Base-by-base conservation (phyloP, 1,140 invertebrate species). In the Onthophagus taurus region DNA sequence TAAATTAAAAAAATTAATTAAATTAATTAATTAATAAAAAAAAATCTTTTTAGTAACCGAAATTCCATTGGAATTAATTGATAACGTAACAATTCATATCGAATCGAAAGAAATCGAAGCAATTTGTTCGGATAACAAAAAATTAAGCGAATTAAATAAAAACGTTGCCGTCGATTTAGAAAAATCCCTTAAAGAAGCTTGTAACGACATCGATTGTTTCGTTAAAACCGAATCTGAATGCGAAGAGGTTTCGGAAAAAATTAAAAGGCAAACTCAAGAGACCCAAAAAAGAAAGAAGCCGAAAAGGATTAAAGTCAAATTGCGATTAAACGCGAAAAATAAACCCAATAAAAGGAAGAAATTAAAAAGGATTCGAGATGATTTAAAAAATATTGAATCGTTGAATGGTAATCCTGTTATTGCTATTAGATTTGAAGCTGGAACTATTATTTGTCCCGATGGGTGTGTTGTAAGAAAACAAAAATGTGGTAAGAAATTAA, bases 141-240 rank as follows among this genome's bases (percentile, higher is more conserved):
- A 19, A 42, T 34, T 1, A 14, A 34, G 35, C 1, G 21, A 44
- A 34, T 37, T 44, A 29, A 29, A 37, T 16, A 19, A 44, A 13
- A 35, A 44, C 2, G 33, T 17, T 9, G 26, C n/a, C 2, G 20
- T 36, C 4, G 23, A 35, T 26, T 12, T 44, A 2, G 23, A 24
- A 35, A 30, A 31, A 9, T 42, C 43, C 24, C 21, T 48, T 23
- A 30, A 49, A 11, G 47, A 49, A 30, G 29, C 38, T n/a, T 45
- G 48, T 14, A 46, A 16, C 21, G 39, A 36, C 38, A 53, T 16
- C 39, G 45, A 51, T 30, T 60, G 58, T 42, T 38, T 44, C 14
- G 42, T 57, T 4, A 54, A 56, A 11, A 53, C 59, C 7, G 50
- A 64, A 42, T 47, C 64, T 5, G 54, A 63, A 31, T 71, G 69